Evolutionary conservation across 2,113 vertebrate species (phyloP), one percentile per base, ranked within the genome.

Genomic region (Progne subis): DNA sequence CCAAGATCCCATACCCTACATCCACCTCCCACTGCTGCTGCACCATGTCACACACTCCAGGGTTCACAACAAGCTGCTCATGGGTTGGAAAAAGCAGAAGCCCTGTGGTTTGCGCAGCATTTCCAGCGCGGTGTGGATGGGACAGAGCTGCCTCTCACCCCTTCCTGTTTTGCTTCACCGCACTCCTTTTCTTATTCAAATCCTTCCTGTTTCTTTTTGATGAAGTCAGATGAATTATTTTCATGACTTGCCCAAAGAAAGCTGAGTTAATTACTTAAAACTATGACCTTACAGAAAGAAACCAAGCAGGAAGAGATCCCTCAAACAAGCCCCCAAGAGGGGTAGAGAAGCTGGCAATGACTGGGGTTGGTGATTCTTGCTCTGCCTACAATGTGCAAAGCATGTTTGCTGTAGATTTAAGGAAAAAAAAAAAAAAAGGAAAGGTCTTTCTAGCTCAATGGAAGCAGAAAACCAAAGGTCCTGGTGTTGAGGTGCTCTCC

Each of bases 101-200:
- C 18, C 56, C 23, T 5, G 57, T 3, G 3, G 63, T 32, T 92
- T 55, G 82, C 10, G 2, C 26, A 74, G 52, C 65, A 43, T 24
- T 8, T 43, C 12, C 6, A 59, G 71, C 0, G 15, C 96, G 88
- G 72, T 92, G 81, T 59, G 47, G 52, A 94, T 67, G 68, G 69
- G 50, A 70, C 90, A 61, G 34, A 90, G 79, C 59, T 55, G 63
- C 41, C 74, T 55, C 64, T 94, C 91, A 94, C 95, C 72, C 88
- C 92, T 95, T 97, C 96, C 95, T 95, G 95, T 96, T 96, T 96
- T 96, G 86, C 86, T 81, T 90, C 31, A 92, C 88, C 2, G 0
- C 86, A 75, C 88, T 88, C 88, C 68, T 92, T 81, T 92, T 86
- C 86, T 94, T 86, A 88, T 81, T 86, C 76, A 78, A 92, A 92